Evolutionary conservation across 2,113 vertebrate species (phyloP), one percentile per base, ranked within the genome.

Genomic region (Nannobrachium achirus): DNA sequence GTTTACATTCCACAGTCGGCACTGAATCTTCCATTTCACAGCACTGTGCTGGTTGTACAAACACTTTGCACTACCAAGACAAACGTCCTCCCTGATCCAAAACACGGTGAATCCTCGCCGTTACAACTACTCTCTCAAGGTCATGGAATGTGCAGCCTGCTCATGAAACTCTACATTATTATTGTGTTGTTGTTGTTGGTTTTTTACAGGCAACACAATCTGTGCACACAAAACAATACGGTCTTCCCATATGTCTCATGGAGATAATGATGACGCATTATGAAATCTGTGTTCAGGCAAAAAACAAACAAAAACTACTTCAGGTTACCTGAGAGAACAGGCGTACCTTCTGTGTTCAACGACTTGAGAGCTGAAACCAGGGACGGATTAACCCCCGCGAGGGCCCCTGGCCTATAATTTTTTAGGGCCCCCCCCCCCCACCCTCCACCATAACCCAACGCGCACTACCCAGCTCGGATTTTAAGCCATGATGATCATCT

Each of bases 311-410:
- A 4, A 33, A 33, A 33, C 25, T 4, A 33, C 25, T 33, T 33
- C 42, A 45, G 52, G 42, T 38, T 33, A 41, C 18, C 8, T n/a
- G 1, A 33, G 41, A 41, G 25, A 40, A 45, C 11, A 11, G 10
- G 10, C 55, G 10, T 50, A 64, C 52, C 52, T 3, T 48, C 66
- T 4, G 38, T 58, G 16, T 73, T 62, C 14, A 69, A 58, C 2
- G 3, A 33, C 63, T 55, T 69, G 53, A 68, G 68, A 3, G 64
- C 19, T 14, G 40, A n/a, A n/a, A n/a, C n/a, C n/a, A n/a, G n/a
- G n/a, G n/a, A n/a, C n/a, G n/a, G n/a, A n/a, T n/a, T n/a, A n/a
- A n/a, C n/a, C n/a, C n/a, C n/a, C n/a, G n/a, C n/a, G n/a, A n/a
- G n/a, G n/a, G n/a, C n/a, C n/a, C n/a, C n/a, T n/a, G n/a, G n/a